These are phyloP conservation scores for Bembecia ichneumoniformis DNA, from an alignment of 2,888 invertebrate species.

Conservation along the genomic window DNA sequence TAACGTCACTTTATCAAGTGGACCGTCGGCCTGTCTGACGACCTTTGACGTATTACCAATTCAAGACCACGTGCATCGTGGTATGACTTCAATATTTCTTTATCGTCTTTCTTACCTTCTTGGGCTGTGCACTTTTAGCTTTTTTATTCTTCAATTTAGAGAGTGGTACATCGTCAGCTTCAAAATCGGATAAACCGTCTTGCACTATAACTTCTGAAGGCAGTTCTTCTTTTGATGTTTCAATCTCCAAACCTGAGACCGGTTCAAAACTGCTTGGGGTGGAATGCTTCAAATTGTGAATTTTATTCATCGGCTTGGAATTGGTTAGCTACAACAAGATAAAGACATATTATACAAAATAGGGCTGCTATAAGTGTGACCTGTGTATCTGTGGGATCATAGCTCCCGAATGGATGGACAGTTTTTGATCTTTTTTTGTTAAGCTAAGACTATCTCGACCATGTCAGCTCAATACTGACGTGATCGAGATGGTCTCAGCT, in stretches of 20 bases:
- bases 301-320: background rate
- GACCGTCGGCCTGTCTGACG: too few relatives aligned
- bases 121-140: background rate
- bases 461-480: too few relatives aligned
- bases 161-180: conserved; percentile 20
- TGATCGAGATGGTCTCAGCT: too few relatives aligned
- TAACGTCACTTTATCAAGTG: too few relatives aligned
- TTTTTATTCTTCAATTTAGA: conserved; percentile 17
- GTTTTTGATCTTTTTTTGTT: too few relatives aligned
- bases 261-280: conserved; percentile 11
- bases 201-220: conserved; percentile 35
- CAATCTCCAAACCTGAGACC: conserved; percentile 8
- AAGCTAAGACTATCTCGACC: too few relatives aligned
- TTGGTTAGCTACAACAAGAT: background rate
- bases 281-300: conserved; percentile 8
- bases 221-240: conserved; percentile 5
- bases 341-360: background rate
- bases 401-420: too few relatives aligned
- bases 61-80: too few relatives aligned
- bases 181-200: conserved; percentile 25
- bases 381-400: too few relatives aligned
- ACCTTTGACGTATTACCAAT: too few relatives aligned
- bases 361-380: too few relatives aligned
- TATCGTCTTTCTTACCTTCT: background rate
- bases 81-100: too few relatives aligned